Evolutionary conservation across 2,888 invertebrate genomes (phyloP).

Genomic region (Dysmachus trigonus): DNA sequence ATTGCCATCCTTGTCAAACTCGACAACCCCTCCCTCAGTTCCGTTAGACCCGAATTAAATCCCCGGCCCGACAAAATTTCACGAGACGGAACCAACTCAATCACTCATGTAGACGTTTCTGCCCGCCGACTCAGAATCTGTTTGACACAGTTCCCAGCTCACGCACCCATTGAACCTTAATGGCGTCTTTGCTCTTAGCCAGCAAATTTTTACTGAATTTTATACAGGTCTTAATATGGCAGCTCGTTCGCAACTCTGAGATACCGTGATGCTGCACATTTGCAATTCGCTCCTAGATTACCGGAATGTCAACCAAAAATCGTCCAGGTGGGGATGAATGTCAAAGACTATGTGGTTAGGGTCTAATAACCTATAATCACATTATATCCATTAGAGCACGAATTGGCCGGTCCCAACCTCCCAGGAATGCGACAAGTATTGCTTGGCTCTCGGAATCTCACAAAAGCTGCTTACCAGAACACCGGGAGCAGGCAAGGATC

Average conservation of each 20-base stretch:
- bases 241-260: neutral
- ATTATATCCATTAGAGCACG: neutral
- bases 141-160: neutral
- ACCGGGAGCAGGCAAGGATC: neutral
- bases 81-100: neutral
- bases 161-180: neutral
- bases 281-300: neutral
- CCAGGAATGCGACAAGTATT: neutral
- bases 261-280: neutral
- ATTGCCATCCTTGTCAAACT: neutral
- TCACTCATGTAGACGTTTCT: neutral
- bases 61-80: neutral
- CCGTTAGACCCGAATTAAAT: neutral
- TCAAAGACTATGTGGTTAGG: neutral
- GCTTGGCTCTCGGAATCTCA: neutral
- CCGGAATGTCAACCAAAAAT: neutral
- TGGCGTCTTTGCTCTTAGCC: neutral
- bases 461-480: neutral
- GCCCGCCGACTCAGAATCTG: neutral
- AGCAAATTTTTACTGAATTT: neutral
- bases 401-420: neutral
- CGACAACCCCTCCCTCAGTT: neutral
- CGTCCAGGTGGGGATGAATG: neutral
- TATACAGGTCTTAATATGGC: neutral
- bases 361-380: neutral